phyloP scores from a whole-genome alignment of 2,797 vertebrate genomes.

The Morus bassanus region DNA sequence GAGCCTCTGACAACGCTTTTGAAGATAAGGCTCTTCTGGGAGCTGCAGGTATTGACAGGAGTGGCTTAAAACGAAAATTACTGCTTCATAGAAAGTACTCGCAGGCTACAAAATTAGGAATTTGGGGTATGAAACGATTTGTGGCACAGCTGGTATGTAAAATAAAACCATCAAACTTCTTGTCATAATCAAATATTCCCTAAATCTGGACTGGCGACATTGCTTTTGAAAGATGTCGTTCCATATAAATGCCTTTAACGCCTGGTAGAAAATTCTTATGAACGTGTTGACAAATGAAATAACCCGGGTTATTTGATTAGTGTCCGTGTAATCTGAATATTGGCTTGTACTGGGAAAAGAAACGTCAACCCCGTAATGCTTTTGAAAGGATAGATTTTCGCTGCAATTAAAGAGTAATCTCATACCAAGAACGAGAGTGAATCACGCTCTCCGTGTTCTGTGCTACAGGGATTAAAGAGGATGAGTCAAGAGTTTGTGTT shows the following conservation, averaged over 20 bases:
- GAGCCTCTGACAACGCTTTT: not conserved
- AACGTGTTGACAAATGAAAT: slow-evolving; percentile 72
- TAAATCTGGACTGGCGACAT: slow-evolving; percentile 46
- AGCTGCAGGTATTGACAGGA: not conserved
- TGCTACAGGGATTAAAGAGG: not conserved
- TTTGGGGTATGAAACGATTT: slow-evolving; percentile 23
- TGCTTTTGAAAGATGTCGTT: slow-evolving; percentile 74
- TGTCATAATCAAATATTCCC: slow-evolving; percentile 66
- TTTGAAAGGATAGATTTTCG: slow-evolving; percentile 35
- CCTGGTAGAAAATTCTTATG: slow-evolving; percentile 72
- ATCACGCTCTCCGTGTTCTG: not conserved
- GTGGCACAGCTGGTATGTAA: slow-evolving; percentile 54
- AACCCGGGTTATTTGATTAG: slow-evolving; percentile 61
- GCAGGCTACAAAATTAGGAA: not conserved
- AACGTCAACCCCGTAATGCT: slow-evolving; percentile 46
- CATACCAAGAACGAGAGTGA: not conserved
- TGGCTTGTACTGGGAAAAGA: slow-evolving; percentile 10
- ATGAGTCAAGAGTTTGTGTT: not conserved
- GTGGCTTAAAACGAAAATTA: not conserved
- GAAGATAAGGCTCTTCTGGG: not conserved
- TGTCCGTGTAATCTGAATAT: slow-evolving; percentile 52
- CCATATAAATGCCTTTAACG: slow-evolving; percentile 72
- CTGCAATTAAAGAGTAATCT: slow-evolving; percentile 27
- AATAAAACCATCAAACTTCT: slow-evolving; percentile 59
- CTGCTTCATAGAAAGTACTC: not conserved